Base-by-base conservation (phyloP, 2,797 vertebrate species). In the Spinus pinus region DNA sequence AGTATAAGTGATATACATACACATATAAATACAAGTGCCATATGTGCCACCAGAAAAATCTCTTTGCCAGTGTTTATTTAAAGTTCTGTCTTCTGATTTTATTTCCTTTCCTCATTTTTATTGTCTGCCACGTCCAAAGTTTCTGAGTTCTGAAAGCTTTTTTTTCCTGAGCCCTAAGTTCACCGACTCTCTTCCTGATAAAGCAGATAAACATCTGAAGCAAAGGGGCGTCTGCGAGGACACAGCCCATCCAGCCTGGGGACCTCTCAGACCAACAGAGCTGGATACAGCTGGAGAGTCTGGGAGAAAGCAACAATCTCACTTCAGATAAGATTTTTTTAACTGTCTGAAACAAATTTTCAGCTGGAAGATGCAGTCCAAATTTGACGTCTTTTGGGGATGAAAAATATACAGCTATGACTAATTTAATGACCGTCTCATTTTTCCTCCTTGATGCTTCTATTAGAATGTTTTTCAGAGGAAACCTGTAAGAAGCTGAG, bases 201-300 rank as follows among this genome's bases (percentile, higher is more conserved):
- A 65, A 92, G 64, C 53, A 85, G 88, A 95, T 82, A 81, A 87
- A 86, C 35, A 83, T 85, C 79, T 57, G 69, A 85, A 83, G 71
- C 69, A 81, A 81, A 89, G 74, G 50, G 79, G 50, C 0, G 2
- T 87, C 67, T 73, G 9, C 81, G 23, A 47, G 53, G 75, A 57
- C 50, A 50, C 31, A 89, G 31, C 51, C 64, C 53, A 57, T 67
- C 64, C 85, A 88, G 56, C 46, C 64, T 42, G 35, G 74, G 56
- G 73, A 60, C 71, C 67, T 91, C 77, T 50, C 56, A 73, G 86
- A 60, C 33, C 35, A 58, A 2, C 51, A 46, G n/a, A 74, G 81
- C 27, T 81, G 74, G 75, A 95, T 49, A 27, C 51, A 92, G 67
- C 86, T 90, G 88, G 64, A 85, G 8, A 64, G 46, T 31, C 67